Conservation (phyloP, 2,113 vertebrate species). For the Heterotis niloticus region DNA sequence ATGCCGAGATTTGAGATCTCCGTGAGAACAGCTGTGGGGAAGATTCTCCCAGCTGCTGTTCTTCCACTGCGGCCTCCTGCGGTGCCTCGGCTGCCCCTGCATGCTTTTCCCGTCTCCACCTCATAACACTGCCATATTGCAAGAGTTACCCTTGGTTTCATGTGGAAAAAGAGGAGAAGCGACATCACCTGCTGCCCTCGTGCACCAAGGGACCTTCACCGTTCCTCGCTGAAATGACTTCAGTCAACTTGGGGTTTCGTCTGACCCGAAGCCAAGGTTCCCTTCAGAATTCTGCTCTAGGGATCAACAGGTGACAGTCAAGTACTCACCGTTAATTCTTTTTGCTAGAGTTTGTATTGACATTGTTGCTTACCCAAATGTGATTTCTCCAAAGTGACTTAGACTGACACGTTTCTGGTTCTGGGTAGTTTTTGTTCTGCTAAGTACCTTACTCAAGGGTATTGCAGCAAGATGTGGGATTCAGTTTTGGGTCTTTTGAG, state of each 20-base stretch:
- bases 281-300: not conserved
- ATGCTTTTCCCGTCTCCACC: conserved; percentile 36
- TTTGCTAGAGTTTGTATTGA: too few species aligned
- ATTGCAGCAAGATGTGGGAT: too few species aligned
- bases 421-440: too few species aligned
- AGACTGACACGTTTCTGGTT: too few species aligned
- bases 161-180: not conserved
- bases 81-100: conserved; percentile 41
- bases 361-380: too few species aligned
- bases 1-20: conserved; percentile 27
- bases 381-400: too few species aligned
- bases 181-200: not conserved
- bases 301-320: too few species aligned
- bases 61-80: not conserved
- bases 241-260: not conserved
- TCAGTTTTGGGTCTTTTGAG: too few species aligned
- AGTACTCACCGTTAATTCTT: too few species aligned
- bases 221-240: not conserved
- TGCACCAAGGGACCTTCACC: not conserved
- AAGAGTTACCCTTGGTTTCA: not conserved
- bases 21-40: conserved; percentile 46
- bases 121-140: too few species aligned
- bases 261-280: conserved; percentile 9
- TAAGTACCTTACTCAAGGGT: too few species aligned
- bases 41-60: conserved; percentile 31